Percentiles rank a stretch among this genome's conserved stretches.
phyloP scores from a whole-genome alignment of 2,888 invertebrate species.

The Chesias legatella region DNA sequence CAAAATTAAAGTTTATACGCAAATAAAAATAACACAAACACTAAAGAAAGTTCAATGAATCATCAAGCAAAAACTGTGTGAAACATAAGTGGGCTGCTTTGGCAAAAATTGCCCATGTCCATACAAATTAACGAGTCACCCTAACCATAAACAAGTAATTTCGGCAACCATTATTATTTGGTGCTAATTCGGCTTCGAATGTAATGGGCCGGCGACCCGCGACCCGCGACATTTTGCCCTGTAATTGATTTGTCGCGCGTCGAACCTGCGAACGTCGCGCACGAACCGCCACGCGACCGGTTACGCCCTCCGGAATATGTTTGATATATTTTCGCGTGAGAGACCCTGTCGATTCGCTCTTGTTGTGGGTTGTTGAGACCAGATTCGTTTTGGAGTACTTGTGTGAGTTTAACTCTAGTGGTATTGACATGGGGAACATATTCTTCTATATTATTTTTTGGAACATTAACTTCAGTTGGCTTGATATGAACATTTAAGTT shows the following conservation, averaged over 20 bases:
- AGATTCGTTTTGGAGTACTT: constrained; percentile 11
- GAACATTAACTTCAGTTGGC: too few species aligned
- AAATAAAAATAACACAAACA: too few species aligned
- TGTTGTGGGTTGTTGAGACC: constrained; percentile 29
- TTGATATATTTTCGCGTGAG: constrained; percentile 57
- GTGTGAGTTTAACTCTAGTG: background rate
- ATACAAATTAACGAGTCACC: constrained; percentile 63
- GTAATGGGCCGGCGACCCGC: constrained; percentile 25
- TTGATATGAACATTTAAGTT: too few species aligned
- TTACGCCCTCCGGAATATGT: constrained; percentile 44
- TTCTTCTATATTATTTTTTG: too few species aligned
- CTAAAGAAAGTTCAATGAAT: too few species aligned
- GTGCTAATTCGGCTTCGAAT: constrained; percentile 68
- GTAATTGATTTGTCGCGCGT: constrained; percentile 77
- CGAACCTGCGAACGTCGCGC: constrained; percentile 38
- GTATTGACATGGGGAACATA: background rate
- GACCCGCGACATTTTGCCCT: constrained; percentile 48
- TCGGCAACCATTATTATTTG: constrained; percentile 63
- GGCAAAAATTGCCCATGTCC: too few species aligned
- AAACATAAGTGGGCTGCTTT: constrained; percentile 1
- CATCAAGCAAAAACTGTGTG: too few species aligned
- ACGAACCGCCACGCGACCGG: constrained; percentile 47
- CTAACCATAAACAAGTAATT: constrained; percentile 66
- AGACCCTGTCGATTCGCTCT: constrained; percentile 44
- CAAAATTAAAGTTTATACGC: too few species aligned